Base-by-base conservation (phyloP, 2,113 vertebrate species). In the Dromaius novaehollandiae region DNA sequence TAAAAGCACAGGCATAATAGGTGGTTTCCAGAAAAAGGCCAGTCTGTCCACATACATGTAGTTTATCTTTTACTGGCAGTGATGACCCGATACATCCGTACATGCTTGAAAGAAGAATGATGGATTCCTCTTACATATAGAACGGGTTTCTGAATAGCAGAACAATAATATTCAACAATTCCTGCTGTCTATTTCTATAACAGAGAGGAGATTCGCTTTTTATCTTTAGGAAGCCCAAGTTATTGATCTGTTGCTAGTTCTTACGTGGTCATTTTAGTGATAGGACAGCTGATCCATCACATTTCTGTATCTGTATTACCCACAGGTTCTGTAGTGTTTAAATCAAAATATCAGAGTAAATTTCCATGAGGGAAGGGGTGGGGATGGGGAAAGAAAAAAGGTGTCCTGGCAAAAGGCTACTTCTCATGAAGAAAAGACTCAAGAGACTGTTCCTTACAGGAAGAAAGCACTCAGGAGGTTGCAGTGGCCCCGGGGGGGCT, bases 11-110 rank as follows among this genome's bases (percentile, higher is more conserved):
- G 22, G 13, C 68, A 16, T 9, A 22, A 42, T 71, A 46, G 7
- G 22, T 51, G 3, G 3, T 61, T 93, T 82, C 28, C 36, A 82
- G 40, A n/a, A 82, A 74, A 88, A 86, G 7, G 5, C 42, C 8
- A 55, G 6, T 8, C 24, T 50, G 4, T 60, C 34, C 32, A 25
- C 7, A 24, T 1, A 0, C 5, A 46, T 0, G 0, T 34, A 34
- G 30, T 74, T 30, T 68, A 32, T 91, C 89, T 87, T 89, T n/a
- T 84, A 77, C 70, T 32, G 25, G 3, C 9, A 79, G 20, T 0
- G 2, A 76, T 68, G 51, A 34, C 20, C 30, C 18, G 36, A 2
- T 42, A 26, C 9, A 19, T 78, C n/a, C n/a, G 13, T 58, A 74
- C 1, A 4, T 53, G 7, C 38, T 40, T 85, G 66, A 73, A 75